Percentiles rank a stretch among this genome's conserved stretches.
Conservation (phyloP, 2,888 invertebrate genomes). For the Amorpha juglandis region DNA sequence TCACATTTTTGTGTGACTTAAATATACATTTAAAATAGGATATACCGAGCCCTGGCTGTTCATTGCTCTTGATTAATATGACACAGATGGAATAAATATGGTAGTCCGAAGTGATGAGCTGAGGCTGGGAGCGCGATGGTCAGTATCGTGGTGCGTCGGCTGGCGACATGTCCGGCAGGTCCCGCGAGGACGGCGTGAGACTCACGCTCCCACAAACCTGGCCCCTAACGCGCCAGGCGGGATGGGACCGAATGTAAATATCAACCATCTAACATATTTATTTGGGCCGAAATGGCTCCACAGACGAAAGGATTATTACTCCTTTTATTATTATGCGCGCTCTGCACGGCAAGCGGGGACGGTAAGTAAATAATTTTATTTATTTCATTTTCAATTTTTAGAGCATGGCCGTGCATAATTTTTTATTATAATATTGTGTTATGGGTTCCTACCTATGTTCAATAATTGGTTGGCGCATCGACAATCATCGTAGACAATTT, state of each 20-base stretch:
- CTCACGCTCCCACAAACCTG: constrained; percentile 39
- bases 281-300: constrained; percentile 74
- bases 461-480: background rate
- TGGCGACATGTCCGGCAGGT: constrained; percentile 56
- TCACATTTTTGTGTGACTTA: background rate
- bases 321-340: constrained; percentile 68
- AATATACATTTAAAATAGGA: background rate
- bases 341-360: constrained; percentile 60
- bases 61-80: constrained; percentile 74
- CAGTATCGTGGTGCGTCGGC: constrained; percentile 57
- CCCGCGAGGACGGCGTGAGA: constrained; percentile 49
- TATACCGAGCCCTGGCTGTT: constrained; percentile 52
- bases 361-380: constrained; percentile 66
- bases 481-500: background rate
- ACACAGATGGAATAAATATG: constrained; percentile 71
- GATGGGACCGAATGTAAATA: constrained; percentile 74
- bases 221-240: constrained; percentile 55
- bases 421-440: constrained; percentile 36
- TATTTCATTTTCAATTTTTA: constrained; percentile 50
- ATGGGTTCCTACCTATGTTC: background rate
- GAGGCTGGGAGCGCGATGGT: constrained; percentile 37
- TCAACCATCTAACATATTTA: constrained; percentile 62
- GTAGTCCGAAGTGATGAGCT: constrained; percentile 57
- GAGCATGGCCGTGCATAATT: constrained; percentile 59
- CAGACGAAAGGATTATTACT: constrained; percentile 59